Evolutionary conservation across 2,113 vertebrate genomes (phyloP).

Genomic region (Monarcha castaneiventris): DNA sequence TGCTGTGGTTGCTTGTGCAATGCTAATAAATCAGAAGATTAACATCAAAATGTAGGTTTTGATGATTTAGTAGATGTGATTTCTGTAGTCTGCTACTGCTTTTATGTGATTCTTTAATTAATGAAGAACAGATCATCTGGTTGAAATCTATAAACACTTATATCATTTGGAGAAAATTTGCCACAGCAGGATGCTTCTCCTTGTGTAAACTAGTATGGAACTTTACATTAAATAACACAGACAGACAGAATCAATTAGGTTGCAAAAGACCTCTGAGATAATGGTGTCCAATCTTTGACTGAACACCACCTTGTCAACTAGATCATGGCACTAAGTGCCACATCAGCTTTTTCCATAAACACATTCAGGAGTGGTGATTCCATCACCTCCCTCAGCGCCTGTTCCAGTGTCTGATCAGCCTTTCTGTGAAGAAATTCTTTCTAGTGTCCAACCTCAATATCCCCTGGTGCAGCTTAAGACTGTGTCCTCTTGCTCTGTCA

Average conservation of each 20-base stretch:
- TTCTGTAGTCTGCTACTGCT: background rate
- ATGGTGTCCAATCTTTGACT: background rate
- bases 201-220: background rate
- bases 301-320: background rate
- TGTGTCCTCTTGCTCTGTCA: background rate
- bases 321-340: background rate
- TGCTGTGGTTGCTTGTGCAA: background rate
- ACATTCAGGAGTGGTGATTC: background rate
- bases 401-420: background rate
- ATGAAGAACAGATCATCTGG: background rate
- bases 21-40: background rate
- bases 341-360: background rate
- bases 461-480: background rate
- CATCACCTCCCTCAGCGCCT: accelerated
- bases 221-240: background rate
- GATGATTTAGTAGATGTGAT: background rate
- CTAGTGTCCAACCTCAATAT: background rate
- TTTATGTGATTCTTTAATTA: background rate
- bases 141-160: background rate
- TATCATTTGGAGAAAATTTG: background rate
- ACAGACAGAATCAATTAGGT: background rate
- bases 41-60: background rate
- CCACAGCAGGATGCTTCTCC: background rate
- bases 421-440: background rate
- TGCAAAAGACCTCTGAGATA: background rate